A percentile compares a stretch with the other conserved stretches of the same genome.
Conservation (phyloP, 2,797 vertebrate species). For the Chiroxiphia lanceolata region DNA sequence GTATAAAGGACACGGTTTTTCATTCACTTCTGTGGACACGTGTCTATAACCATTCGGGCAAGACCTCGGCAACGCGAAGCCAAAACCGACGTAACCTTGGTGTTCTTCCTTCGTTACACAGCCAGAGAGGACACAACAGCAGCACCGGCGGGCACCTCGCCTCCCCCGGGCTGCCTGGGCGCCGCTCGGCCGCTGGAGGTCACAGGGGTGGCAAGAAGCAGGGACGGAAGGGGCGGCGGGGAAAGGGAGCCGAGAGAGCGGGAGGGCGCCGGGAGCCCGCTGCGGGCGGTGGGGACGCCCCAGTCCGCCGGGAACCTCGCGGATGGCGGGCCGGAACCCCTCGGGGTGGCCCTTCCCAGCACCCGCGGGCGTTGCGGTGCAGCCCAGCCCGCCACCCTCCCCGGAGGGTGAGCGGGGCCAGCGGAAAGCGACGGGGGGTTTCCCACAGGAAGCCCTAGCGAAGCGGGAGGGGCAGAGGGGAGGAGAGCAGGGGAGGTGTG, state of each 20-base stretch:
- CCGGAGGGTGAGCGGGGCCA: no score
- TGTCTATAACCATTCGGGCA: neutral
- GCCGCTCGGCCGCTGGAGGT: no score
- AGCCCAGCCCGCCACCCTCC: no score
- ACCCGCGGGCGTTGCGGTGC: no score
- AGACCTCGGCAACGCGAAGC: neutral
- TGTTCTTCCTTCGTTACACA: neutral
- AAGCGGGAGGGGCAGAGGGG: neutral
- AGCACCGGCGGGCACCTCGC: neutral
- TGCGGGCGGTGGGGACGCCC: neutral
- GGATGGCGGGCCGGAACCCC: neutral
- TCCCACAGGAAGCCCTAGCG: neutral
- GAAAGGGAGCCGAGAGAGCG: no score
- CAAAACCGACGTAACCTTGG: accelerated
- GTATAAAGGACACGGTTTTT: accelerated
- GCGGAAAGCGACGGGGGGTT: neutral
- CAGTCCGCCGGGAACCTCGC: neutral
- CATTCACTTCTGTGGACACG: neutral
- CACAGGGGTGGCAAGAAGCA: neutral
- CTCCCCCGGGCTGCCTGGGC: no score
- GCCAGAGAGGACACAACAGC: neutral
- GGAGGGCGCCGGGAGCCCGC: neutral
- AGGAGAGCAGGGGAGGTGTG: neutral
- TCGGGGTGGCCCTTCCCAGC: neutral
- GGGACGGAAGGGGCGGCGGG: no score